Percentiles rank a stretch among this genome's conserved stretches.
phyloP scores from a whole-genome alignment of 2,797 vertebrate genomes.

The Melopsittacus undulatus region DNA sequence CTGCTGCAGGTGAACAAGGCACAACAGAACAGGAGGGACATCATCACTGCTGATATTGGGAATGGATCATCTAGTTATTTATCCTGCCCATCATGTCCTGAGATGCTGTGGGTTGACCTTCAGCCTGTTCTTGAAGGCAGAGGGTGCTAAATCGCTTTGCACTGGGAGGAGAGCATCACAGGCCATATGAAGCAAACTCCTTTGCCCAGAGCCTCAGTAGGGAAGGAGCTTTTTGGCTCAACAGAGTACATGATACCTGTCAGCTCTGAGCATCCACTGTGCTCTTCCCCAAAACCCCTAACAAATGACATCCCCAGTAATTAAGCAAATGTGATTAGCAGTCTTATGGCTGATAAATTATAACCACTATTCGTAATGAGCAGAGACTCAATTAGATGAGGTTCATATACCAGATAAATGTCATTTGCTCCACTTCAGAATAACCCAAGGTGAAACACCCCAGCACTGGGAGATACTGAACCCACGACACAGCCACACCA shows the following conservation, averaged over 20 bases:
- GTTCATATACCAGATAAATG: not conserved
- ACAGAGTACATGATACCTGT: not conserved
- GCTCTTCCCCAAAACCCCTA: not conserved
- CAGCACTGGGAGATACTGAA: not conserved
- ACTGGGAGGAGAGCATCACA: rapidly evolving
- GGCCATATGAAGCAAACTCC: rapidly evolving
- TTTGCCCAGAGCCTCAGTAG: not conserved
- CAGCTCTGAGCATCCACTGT: not conserved
- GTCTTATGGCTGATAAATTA: not conserved
- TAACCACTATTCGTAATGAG: not conserved
- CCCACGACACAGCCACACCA: not conserved
- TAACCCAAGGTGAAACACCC: not conserved
- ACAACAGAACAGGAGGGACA: not conserved
- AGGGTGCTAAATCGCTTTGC: rapidly evolving
- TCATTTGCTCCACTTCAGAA: not conserved
- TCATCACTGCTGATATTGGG: not conserved
- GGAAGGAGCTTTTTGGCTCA: not conserved
- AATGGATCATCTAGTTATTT: too few relatives aligned
- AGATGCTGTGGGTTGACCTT: not conserved
- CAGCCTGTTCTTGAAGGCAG: not conserved
- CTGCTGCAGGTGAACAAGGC: not conserved
- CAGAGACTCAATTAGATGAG: not conserved
- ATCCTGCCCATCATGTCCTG: not conserved
- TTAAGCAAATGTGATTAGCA: not conserved
- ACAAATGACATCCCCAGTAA: not conserved